phyloP scores from a whole-genome alignment of 2,888 invertebrate species.

The Trachelus tabidus region DNA sequence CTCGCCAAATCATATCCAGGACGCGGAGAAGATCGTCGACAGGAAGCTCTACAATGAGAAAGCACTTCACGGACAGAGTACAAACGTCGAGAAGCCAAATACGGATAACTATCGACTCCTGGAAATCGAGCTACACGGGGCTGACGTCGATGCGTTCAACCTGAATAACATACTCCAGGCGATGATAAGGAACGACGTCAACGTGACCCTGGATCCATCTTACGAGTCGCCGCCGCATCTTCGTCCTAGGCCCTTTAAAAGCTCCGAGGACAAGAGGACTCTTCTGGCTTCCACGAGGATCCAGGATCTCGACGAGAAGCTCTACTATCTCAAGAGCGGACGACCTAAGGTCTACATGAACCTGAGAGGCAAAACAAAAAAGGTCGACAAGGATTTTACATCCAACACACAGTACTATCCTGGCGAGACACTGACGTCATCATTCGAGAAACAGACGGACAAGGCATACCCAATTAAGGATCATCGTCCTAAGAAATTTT shows the following conservation, averaged over 20 bases:
- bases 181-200: slow-evolving; percentile 26
- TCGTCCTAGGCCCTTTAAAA: slow-evolving; percentile 28
- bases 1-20: slow-evolving; percentile 50
- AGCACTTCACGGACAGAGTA: slow-evolving; percentile 41
- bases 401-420: background rate
- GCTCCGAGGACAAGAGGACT: slow-evolving; percentile 26
- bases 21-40: slow-evolving; percentile 34
- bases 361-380: slow-evolving; percentile 49
- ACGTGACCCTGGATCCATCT: slow-evolving; percentile 53
- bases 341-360: slow-evolving; percentile 57
- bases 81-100: slow-evolving; percentile 56
- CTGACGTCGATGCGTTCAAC: slow-evolving; percentile 44
- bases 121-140: slow-evolving; percentile 53
- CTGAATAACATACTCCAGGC: slow-evolving; percentile 50
- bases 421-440: background rate
- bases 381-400: slow-evolving; percentile 29
- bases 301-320: slow-evolving; percentile 44
- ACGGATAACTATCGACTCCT: slow-evolving; percentile 42
- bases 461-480: slow-evolving; percentile 9
- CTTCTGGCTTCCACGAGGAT: slow-evolving; percentile 32
- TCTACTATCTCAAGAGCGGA: slow-evolving; percentile 53
- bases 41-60: slow-evolving; percentile 38
- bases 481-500: slow-evolving; percentile 12
- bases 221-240: slow-evolving; percentile 39
- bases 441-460: slow-evolving; percentile 29